These are phyloP conservation scores for Pseudorasbora parva DNA, from an alignment of 2,113 vertebrate species.

Conservation along the genomic window DNA sequence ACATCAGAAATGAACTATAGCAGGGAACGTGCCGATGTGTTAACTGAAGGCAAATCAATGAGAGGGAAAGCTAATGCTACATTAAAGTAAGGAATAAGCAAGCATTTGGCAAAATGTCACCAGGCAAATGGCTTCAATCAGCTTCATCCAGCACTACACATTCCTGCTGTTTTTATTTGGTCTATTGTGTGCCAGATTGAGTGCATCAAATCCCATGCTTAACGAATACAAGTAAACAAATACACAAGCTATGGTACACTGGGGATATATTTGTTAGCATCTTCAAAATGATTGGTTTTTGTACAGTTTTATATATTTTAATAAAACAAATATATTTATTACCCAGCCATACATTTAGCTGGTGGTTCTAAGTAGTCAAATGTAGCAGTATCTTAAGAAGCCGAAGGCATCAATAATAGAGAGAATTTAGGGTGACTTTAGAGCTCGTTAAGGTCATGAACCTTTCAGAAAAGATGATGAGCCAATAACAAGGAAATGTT, in stretches of 20 bases:
- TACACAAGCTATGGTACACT: conserved; percentile 11
- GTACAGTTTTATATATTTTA: too few relatives aligned
- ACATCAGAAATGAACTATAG: conserved; percentile 68
- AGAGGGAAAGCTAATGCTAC: conserved; percentile 69
- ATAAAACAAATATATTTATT: too few relatives aligned
- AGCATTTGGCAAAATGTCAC: conserved; percentile 71
- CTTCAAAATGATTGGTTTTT: not conserved
- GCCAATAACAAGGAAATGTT: conserved; percentile 7
- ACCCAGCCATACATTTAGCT: not conserved
- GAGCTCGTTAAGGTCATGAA: conserved; percentile 5
- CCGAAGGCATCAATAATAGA: not conserved
- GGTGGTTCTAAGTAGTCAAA: too few relatives aligned
- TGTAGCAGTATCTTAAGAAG: not conserved
- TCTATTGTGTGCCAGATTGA: conserved; percentile 43
- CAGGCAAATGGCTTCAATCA: conserved; percentile 65
- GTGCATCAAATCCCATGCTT: not conserved
- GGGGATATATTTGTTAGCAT: not conserved
- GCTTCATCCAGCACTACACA: conserved; percentile 59
- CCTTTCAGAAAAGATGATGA: conserved; percentile 18
- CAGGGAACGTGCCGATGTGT: conserved; percentile 64
- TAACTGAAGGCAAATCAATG: conserved; percentile 71
- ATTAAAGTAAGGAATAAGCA: conserved; percentile 65
- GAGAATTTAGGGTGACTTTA: not conserved
- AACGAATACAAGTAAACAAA: not conserved
- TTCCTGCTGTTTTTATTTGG: conserved; percentile 64